Conservation (phyloP, 2,113 vertebrate species). For the Gymnarchus niloticus region DNA sequence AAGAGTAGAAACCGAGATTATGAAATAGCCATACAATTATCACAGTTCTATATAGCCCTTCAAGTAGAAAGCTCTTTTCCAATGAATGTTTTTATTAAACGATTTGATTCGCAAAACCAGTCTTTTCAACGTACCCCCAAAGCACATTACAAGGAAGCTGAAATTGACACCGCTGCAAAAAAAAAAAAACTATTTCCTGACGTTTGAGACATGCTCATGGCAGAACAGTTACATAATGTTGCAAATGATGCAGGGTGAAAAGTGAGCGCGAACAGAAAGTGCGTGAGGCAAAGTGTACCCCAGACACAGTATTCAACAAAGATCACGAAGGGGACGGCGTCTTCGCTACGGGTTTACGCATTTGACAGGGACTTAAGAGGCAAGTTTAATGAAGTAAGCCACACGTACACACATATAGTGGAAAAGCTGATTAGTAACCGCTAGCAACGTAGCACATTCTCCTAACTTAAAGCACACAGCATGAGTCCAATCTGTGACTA, state of each 20-base stretch:
- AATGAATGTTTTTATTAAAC: neutral
- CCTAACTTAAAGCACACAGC: neutral
- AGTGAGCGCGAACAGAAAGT: slow-evolving; percentile 39
- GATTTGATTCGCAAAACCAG: neutral
- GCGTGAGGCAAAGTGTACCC: slow-evolving; percentile 27
- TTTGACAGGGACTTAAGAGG: neutral
- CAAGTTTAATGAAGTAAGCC: neutral
- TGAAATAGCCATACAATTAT: neutral
- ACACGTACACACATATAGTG: neutral
- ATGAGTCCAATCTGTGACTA: neutral
- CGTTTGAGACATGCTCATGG: neutral
- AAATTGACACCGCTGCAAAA: neutral
- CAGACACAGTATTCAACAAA: slow-evolving; percentile 51
- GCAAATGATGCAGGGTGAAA: slow-evolving; percentile 25
- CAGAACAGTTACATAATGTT: slow-evolving; percentile 14
- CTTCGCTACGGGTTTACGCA: slow-evolving; percentile 46
- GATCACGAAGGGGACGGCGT: slow-evolving; percentile 32
- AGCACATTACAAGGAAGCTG: neutral
- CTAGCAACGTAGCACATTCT: neutral
- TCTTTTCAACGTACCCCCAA: neutral
- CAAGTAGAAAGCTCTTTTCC: neutral
- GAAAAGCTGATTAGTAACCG: slow-evolving; percentile 6
- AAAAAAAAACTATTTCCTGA: neutral
- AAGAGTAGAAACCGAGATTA: neutral
- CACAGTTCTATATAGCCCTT: neutral